Base-by-base conservation (phyloP, 2,797 vertebrate genomes). In the Apogon talboti region DNA sequence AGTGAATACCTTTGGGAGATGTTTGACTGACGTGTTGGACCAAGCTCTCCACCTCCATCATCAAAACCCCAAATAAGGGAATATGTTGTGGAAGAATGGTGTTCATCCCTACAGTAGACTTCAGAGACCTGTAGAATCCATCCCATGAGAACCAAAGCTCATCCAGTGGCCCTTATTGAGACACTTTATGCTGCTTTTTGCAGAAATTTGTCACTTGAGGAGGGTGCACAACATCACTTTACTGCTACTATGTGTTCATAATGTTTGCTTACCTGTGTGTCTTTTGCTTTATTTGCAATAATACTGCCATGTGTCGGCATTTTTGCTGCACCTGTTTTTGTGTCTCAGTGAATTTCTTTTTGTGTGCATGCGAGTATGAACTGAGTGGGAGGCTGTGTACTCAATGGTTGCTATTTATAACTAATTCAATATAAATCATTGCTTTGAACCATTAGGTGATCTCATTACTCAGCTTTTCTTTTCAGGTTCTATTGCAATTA, bases 261-360 rank as follows among this genome's bases (percentile, higher is more conserved):
- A 37, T 53, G 47, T 54, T 62, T 72, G 55, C 68, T 81, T 66
- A 66, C 46, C 16, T 50, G 38, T 69, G 30, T 61, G 41, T 52
- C 33, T 56, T 50, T 50, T 46, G 11, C 10, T 19, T 60, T 28
- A 28, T 28, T 42, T 66, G 56, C 45, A 5, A 55, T 38, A 69
- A 21, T 41, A 18, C 48, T 61, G 54, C 8, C 18, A 58, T 61
- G 15, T 64, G 57, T 8, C 18, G 10, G 38, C 10, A 48, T 51
- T 57, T 47, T 61, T 44, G 30, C 15, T 56, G 50, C 1, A 0
- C 18, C n/a, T 37, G 63, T 37, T 18, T 43, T 18, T 49, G 41
- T 59, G 49, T 21, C 4, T 38, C 24, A 13, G n/a, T 48, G 53
- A 12, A 42, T 53, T 48, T 46, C 1, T 37, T 53, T 51, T 45